Conservation (phyloP, 2,113 vertebrate genomes). For the Takifugu bimaculatus region DNA sequence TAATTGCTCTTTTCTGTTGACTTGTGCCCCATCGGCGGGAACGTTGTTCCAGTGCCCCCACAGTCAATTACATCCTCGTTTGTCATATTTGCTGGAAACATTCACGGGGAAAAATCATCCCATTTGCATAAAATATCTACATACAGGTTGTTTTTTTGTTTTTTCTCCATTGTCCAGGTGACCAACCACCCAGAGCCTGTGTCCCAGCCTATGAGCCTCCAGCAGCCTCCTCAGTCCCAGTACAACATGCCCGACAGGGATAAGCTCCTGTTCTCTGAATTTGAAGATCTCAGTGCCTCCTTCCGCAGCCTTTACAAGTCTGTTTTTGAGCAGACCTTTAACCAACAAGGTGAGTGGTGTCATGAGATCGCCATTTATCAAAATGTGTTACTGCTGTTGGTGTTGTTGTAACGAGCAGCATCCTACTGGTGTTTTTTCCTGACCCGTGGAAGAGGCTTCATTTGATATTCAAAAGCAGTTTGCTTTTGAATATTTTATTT, state of each 20-base stretch:
- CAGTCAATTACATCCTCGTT: too few relatives aligned
- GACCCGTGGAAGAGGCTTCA: conserved; percentile 6
- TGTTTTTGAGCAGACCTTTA: conserved; percentile 91
- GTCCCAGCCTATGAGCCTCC: conserved; percentile 82
- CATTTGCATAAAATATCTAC: too few relatives aligned
- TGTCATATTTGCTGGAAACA: too few relatives aligned
- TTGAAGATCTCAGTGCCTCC: conserved; percentile 96
- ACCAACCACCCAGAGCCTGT: conserved; percentile 83
- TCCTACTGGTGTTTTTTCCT: too few relatives aligned
- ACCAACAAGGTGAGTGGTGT: conserved; percentile 82
- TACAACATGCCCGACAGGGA: conserved; percentile 88
- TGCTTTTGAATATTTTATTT: conserved; percentile 43
- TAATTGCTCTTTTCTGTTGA: conserved; percentile 36
- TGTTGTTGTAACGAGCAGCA: too few relatives aligned
- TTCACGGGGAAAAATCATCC: too few relatives aligned
- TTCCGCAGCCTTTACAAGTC: conserved; percentile 93
- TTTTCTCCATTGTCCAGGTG: conserved; percentile 70
- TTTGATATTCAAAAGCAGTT: conserved; percentile 29
- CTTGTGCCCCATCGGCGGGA: conserved; percentile 14
- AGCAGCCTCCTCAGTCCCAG: conserved; percentile 80
- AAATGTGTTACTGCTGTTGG: too few relatives aligned
- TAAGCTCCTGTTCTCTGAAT: conserved; percentile 87
- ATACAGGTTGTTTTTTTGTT: neutral
- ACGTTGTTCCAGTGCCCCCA: too few relatives aligned
- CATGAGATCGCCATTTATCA: neutral